Evolutionary conservation across 2,113 vertebrate species (phyloP).

Genomic region (Australoheros scitulus): DNA sequence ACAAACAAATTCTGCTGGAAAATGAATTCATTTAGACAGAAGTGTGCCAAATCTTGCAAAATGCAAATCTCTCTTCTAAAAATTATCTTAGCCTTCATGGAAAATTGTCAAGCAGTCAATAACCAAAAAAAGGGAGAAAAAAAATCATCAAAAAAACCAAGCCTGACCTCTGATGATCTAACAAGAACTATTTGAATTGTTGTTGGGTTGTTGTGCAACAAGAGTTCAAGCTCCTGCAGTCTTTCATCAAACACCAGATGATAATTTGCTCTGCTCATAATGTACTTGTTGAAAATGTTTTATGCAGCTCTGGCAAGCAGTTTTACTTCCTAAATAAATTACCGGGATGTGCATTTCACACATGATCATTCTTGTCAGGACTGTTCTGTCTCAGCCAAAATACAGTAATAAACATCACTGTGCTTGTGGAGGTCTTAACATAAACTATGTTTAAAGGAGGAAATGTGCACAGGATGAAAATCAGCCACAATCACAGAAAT

Average conservation of each 20-base stretch:
- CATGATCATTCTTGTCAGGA: slow-evolving; percentile 12
- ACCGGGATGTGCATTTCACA: slow-evolving; percentile 21
- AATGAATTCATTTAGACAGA: neutral
- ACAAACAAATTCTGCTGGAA: neutral
- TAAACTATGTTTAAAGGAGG: slow-evolving; percentile 7
- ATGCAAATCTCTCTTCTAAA: neutral
- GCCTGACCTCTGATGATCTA: neutral
- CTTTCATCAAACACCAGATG: slow-evolving; percentile 39
- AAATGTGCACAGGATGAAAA: slow-evolving; percentile 17
- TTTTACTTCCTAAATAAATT: slow-evolving; percentile 32
- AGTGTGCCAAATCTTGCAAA: neutral
- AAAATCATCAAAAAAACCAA: slow-evolving; percentile 4
- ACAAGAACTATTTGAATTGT: neutral
- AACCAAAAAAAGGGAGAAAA: neutral
- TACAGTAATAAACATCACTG: neutral
- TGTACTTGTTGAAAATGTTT: slow-evolving; percentile 45
- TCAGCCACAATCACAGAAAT: slow-evolving; percentile 38
- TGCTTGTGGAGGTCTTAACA: neutral
- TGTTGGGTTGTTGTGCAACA: neutral
- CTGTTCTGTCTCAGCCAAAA: slow-evolving; percentile 17
- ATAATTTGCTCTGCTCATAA: slow-evolving; percentile 37
- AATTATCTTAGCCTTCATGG: neutral
- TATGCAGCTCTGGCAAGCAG: slow-evolving; percentile 9
- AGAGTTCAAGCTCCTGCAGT: neutral
- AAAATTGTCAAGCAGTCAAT: neutral